phyloP scores from a whole-genome alignment of 2,797 vertebrate genomes.

The Falco novaeseelandiae region DNA sequence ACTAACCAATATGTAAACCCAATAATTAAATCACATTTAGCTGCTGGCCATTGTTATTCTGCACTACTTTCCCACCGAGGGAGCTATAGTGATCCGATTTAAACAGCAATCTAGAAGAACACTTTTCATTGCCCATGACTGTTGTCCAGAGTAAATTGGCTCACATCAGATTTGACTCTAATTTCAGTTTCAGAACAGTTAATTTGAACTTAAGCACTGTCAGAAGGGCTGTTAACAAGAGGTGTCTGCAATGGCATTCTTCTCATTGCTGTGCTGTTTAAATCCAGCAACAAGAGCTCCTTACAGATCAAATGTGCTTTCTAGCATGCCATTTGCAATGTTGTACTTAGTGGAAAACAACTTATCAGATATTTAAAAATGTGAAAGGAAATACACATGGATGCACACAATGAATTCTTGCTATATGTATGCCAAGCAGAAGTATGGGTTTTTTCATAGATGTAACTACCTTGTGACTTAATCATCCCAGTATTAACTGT shows the following conservation, averaged over 20 bases:
- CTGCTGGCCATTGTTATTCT: constrained; percentile 49
- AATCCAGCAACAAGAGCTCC: constrained; percentile 1
- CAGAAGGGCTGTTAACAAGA: constrained; percentile 52
- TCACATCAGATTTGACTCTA: constrained; percentile 69
- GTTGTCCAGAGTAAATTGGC: constrained; percentile 52
- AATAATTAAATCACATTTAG: constrained; percentile 73
- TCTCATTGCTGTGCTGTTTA: neutral
- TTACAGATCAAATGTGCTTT: neutral
- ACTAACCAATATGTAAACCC: constrained; percentile 36
- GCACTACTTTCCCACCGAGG: neutral
- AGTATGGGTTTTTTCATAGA: neutral
- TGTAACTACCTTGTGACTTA: neutral
- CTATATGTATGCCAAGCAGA: neutral
- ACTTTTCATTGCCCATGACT: constrained; percentile 51
- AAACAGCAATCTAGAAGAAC: constrained; percentile 53
- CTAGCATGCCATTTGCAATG: neutral
- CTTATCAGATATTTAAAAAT: constrained; percentile 13
- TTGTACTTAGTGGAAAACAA: neutral
- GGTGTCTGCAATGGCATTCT: constrained; percentile 23
- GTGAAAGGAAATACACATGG: neutral
- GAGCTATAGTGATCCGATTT: constrained; percentile 52
- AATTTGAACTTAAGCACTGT: constrained; percentile 70
- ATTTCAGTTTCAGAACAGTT: constrained; percentile 69
- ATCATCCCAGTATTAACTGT: constrained; percentile 11
- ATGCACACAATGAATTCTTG: neutral